These are phyloP conservation scores for Cetoscarus ocellatus DNA, from an alignment of 2,797 vertebrate species.

Conservation along the genomic window DNA sequence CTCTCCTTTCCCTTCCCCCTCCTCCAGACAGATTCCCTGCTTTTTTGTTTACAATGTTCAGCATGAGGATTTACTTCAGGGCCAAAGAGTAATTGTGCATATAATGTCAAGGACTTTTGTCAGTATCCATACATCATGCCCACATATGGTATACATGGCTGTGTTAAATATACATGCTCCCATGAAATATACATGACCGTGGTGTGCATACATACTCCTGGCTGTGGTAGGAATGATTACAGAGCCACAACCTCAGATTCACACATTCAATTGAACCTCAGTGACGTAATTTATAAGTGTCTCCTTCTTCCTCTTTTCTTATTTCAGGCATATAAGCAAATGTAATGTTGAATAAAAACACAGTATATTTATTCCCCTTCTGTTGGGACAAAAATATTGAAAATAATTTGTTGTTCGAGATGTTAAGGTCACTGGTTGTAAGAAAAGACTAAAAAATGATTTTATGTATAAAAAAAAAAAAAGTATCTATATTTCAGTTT, in stretches of 20 bases:
- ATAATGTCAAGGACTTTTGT: conserved; percentile 81
- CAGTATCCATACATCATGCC: conserved; percentile 76
- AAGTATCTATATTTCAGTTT: conserved; percentile 21
- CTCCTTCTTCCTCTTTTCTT: conserved; percentile 21
- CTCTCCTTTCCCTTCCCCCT: background rate
- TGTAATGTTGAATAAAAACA: background rate
- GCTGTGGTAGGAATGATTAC: conserved; percentile 47
- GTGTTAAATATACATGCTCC: conserved; percentile 78
- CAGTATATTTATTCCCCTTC: background rate
- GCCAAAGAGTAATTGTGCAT: conserved; percentile 76
- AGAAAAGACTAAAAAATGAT: conserved; percentile 22
- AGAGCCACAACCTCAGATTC: conserved; percentile 41
- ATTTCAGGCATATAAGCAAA: background rate
- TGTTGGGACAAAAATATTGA: too few species aligned
- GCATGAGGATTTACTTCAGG: conserved; percentile 69
- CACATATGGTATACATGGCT: conserved; percentile 70
- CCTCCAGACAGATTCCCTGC: conserved; percentile 24
- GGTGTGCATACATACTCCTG: conserved; percentile 45
- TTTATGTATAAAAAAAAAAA: conserved; percentile 15
- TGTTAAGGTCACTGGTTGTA: conserved; percentile 20
- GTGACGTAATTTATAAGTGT: conserved; percentile 26
- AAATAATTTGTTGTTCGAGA: background rate
- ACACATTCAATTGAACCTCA: conserved; percentile 20
- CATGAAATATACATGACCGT: conserved; percentile 79
- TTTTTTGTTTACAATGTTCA: conserved; percentile 63